Conservation (phyloP, 2,888 invertebrate species). For the Rotaria magnacalcarata region DNA sequence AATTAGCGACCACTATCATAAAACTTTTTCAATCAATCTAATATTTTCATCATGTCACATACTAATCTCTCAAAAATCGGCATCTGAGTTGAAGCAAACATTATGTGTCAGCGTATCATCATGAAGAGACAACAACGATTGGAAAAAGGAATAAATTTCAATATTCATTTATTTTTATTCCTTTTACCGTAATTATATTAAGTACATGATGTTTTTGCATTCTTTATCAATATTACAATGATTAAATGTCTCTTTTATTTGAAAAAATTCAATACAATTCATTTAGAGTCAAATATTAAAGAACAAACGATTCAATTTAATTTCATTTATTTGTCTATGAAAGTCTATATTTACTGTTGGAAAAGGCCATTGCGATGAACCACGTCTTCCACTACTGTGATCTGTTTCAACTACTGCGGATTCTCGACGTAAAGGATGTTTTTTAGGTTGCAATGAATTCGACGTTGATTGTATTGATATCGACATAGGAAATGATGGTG, state of each 20-base stretch:
- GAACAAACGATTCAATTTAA: background rate
- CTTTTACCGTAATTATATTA: no score
- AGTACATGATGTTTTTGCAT: no score
- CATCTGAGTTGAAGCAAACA: no score
- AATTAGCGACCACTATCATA: no score
- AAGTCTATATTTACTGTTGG: background rate
- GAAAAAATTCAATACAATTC: background rate
- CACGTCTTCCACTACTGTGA: background rate
- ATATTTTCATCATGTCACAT: background rate
- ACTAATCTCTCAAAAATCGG: no score
- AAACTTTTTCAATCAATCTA: background rate
- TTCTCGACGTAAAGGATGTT: constrained; percentile 31
- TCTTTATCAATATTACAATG: no score
- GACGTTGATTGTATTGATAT: background rate
- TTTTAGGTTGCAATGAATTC: background rate
- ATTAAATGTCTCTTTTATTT: background rate
- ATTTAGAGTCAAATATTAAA: background rate
- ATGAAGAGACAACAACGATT: no score
- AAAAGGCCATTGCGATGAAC: background rate
- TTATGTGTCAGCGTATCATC: no score
- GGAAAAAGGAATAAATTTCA: no score
- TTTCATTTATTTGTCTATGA: background rate
- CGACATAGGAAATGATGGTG: background rate
- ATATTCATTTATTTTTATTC: no score
- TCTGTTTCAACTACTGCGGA: background rate